Evolutionary conservation across 2,113 vertebrate species (phyloP), one percentile per base, ranked within the genome.

Genomic region (Phaetusa simplex): DNA sequence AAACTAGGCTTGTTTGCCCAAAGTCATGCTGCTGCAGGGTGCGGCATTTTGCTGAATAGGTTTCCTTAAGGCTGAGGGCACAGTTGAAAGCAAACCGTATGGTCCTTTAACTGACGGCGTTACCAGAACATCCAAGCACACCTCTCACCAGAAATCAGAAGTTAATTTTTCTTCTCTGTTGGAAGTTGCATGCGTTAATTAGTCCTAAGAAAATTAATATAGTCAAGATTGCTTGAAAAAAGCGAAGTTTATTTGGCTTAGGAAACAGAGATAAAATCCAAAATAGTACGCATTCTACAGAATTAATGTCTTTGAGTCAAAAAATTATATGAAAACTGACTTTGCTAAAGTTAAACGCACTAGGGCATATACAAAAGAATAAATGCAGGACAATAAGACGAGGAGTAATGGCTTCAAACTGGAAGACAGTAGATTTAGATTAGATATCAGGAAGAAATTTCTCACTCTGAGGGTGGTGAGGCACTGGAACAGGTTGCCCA

Each of bases 91-190:
- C 1, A 2, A 88, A 74, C 29, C 0, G 0, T 74, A 27, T 20
- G 38, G 38, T 73, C 50, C 38, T 70, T 84, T 79, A 74, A 59
- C 30, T 59, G 61, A 45, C 1, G 6, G 42, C 11, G 1, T 58
- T 16, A 85, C 27, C 55, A 55, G 71, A 90, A 73, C n/a, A 58
- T 53, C 24, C 64, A 77, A 83, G 66, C 29, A 32, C 30, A 77
- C n/a, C 71, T 83, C 96, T 74, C 92, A 73, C n/a, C 74, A 93
- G 94, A 96, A 96, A 92, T 45, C 50, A 73, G 42, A 93, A 93
- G 64, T 55, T 88, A 86, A 93, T 95, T 96, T 88, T 88, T 92
- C 45, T 81, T 93, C 97, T 92, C 90, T 90, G 92, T 59, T 95
- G 96, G 93, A 97, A 90, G 38, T 66, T 73, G 38, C 55, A 83